Base-by-base conservation (phyloP, 2,888 invertebrate genomes). In the Platypus cylindrus region DNA sequence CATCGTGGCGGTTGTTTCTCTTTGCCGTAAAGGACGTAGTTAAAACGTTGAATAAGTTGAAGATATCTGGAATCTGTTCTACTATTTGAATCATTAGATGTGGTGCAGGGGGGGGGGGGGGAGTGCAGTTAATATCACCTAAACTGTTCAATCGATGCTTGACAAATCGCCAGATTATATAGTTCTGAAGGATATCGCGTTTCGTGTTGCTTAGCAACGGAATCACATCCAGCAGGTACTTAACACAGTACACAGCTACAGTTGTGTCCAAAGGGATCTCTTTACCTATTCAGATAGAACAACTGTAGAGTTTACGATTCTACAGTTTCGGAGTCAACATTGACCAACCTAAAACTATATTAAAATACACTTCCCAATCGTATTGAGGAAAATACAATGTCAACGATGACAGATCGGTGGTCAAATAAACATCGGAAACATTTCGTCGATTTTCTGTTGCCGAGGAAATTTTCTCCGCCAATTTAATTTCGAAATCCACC, bases 91-190 rank as follows among this genome's bases (percentile, higher is more conserved):
- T 20, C 9, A 20, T 7, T 7, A 5, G 11, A 7, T 26, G 7
- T 8, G 26, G 5, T 8, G 26, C 26, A 7, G 26, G 11, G 26
- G 26, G 8, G 22, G 7, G 7, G 7, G 22, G n/a, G 22, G n/a
- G 11, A n/a, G n/a, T n/a, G n/a, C n/a, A n/a, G n/a, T n/a, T n/a
- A n/a, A n/a, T n/a, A n/a, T 34, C 36, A 45, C 47, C 91, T 44
- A 94, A 67, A 58, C 87, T 87, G 54, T 81, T 84, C 24, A 85
- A 78, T 41, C 89, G 68, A 54, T 87, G 84, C 40, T 85, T 67
- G 11, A 84, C 78, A 50, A 85, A 84, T 36, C 86, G 70, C 89
- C 89, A 89, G 31, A 87, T 59, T 32, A 89, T 59, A 58, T 89
- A 51, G 20, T 52, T 50, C 27, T 49, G 50, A 11, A 49, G 33